These are phyloP conservation scores for Entomobrya multifasciata DNA, from an alignment of 2,888 invertebrate genomes.

Conservation along the genomic window DNA sequence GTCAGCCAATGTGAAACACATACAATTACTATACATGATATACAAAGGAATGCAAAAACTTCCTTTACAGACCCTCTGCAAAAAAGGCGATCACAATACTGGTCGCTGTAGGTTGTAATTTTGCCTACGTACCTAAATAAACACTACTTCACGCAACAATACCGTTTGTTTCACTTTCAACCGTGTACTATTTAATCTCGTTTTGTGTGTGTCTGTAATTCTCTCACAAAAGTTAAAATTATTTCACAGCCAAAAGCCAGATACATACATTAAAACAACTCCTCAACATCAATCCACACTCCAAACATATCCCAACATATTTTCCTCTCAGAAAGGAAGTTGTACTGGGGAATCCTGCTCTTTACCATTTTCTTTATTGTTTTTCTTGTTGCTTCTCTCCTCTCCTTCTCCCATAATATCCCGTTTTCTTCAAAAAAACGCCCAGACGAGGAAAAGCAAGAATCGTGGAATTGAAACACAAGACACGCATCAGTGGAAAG, in stretches of 20 bases:
- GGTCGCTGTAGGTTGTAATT: not conserved
- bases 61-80: no score
- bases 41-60: no score
- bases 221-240: not conserved
- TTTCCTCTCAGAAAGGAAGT: conserved; percentile 17
- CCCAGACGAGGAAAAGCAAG: conserved; percentile 13
- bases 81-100: conserved; percentile 7
- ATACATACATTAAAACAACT: no score
- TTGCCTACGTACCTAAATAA: no score
- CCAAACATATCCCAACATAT: no score
- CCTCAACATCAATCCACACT: no score
- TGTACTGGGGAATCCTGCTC: conserved; percentile 20
- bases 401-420: not conserved
- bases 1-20: not conserved
- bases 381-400: conserved; percentile 21
- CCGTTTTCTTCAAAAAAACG: conserved; percentile 12
- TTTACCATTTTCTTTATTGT: conserved; percentile 45
- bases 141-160: conserved; percentile 33
- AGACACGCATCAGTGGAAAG: conserved; percentile 41
- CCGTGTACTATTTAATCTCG: not conserved
- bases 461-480: conserved; percentile 45
- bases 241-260: conserved; percentile 2
- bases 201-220: no score
- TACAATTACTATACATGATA: no score
- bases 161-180: conserved; percentile 45